These are phyloP conservation scores for Laothoe populi DNA, from an alignment of 2,888 invertebrate species.

Conservation along the genomic window DNA sequence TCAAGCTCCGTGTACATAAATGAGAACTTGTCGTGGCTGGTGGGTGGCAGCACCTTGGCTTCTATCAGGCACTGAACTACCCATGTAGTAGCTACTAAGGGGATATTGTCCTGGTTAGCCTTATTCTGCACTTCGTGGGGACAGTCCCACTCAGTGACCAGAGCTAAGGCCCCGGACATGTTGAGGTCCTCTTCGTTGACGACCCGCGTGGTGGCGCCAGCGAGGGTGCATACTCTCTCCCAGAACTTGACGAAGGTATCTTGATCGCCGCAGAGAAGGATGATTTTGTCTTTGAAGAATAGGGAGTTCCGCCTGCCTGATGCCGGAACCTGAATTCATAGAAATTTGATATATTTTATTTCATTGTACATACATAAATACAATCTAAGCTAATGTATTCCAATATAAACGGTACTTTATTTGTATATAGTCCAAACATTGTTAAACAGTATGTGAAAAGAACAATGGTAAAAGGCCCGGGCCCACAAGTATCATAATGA, in stretches of 20 bases:
- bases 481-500: too few relatives aligned
- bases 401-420: too few relatives aligned
- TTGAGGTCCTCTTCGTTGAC: constrained; percentile 79
- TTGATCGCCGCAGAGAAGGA: constrained; percentile 80
- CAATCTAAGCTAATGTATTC: too few relatives aligned
- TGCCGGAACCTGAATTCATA: constrained; percentile 55
- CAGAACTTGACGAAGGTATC: constrained; percentile 85
- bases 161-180: constrained; percentile 73
- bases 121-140: constrained; percentile 82
- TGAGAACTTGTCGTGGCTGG: constrained; percentile 80
- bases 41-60: constrained; percentile 78
- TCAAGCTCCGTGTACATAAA: constrained; percentile 82
- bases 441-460: too few relatives aligned
- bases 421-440: too few relatives aligned
- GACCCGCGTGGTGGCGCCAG: constrained; percentile 79
- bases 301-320: constrained; percentile 64
- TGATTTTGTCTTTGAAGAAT: constrained; percentile 79
- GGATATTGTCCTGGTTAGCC: constrained; percentile 85
- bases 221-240: constrained; percentile 85
- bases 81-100: constrained; percentile 89
- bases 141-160: constrained; percentile 87
- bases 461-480: too few relatives aligned
- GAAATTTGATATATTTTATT: too few relatives aligned
- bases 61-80: constrained; percentile 88
- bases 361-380: too few relatives aligned